Percentiles rank a stretch among this genome's conserved stretches.
Conservation (phyloP, 2,797 vertebrate genomes). For the Acipenser transmontanus region DNA sequence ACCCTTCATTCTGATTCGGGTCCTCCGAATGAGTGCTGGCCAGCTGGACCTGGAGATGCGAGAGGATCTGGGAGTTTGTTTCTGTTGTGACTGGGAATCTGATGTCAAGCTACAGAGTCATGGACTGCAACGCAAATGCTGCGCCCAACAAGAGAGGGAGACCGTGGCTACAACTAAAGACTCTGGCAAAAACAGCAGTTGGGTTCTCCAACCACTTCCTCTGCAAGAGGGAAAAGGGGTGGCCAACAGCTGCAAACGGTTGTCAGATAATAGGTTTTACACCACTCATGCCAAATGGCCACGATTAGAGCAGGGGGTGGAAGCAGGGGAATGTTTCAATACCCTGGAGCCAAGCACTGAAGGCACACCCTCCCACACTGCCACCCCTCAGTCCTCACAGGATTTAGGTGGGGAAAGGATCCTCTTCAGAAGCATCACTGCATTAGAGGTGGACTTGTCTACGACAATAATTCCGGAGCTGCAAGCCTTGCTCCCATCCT, state of each 20-base stretch:
- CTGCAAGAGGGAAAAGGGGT: no score
- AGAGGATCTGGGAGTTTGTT: not conserved
- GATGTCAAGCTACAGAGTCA: no score
- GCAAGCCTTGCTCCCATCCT: conserved; percentile 41
- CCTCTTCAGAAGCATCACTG: conserved; percentile 39
- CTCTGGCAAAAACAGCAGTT: no score
- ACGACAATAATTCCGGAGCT: conserved; percentile 22
- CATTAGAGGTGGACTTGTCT: conserved; percentile 39
- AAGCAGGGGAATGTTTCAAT: not conserved
- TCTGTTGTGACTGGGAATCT: no score
- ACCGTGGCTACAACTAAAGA: no score
- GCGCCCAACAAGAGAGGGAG: no score
- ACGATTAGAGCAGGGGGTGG: not conserved
- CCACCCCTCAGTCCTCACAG: conserved; percentile 15
- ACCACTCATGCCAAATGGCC: not conserved
- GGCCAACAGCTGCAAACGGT: no score
- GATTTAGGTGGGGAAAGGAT: conserved; percentile 22
- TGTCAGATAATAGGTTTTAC: no score
- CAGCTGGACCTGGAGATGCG: conserved; percentile 40
- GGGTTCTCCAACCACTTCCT: no score
- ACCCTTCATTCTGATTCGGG: conserved; percentile 61
- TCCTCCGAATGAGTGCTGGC: conserved; percentile 67
- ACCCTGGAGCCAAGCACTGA: no score
- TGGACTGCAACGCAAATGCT: no score
- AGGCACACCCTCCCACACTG: no score